Conservation (phyloP, 2,888 invertebrate genomes). For the Pyrrhosoma nymphula region DNA sequence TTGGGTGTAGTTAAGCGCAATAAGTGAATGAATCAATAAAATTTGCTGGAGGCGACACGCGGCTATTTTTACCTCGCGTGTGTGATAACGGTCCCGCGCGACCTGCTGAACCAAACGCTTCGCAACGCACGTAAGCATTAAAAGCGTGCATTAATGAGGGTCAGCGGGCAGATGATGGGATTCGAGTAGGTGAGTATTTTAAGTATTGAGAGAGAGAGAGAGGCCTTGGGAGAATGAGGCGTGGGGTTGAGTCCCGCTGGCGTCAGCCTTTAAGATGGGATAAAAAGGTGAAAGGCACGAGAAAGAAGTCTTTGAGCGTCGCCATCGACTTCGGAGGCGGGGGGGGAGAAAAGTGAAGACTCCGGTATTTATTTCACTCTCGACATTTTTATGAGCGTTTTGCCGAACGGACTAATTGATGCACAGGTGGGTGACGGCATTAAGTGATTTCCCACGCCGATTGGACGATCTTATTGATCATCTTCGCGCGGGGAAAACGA, state of each 20-base stretch:
- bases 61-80: too few relatives aligned
- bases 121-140: not conserved
- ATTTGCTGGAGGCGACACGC: too few relatives aligned
- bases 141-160: not conserved
- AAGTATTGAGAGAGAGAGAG: not conserved
- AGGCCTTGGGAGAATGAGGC: not conserved
- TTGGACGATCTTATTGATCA: not conserved
- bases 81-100: too few relatives aligned
- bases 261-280: not conserved
- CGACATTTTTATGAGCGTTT: conserved; percentile 9
- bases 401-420: not conserved
- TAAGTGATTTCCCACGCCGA: too few relatives aligned
- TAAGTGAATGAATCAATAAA: too few relatives aligned
- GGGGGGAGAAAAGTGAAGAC: not conserved
- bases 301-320: not conserved
- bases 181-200: not conserved
- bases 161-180: not conserved
- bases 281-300: conserved; percentile 30
- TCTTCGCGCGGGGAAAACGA: too few relatives aligned
- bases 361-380: conserved; percentile 8
- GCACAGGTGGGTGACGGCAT: not conserved
- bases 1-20: too few relatives aligned
- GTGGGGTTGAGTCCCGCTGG: not conserved
- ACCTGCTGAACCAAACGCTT: not conserved
- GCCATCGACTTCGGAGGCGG: not conserved